phyloP scores from a whole-genome alignment of 37 sponge, comb jelly and placozoan species.

The Mnemiopsis leidyi region DNA sequence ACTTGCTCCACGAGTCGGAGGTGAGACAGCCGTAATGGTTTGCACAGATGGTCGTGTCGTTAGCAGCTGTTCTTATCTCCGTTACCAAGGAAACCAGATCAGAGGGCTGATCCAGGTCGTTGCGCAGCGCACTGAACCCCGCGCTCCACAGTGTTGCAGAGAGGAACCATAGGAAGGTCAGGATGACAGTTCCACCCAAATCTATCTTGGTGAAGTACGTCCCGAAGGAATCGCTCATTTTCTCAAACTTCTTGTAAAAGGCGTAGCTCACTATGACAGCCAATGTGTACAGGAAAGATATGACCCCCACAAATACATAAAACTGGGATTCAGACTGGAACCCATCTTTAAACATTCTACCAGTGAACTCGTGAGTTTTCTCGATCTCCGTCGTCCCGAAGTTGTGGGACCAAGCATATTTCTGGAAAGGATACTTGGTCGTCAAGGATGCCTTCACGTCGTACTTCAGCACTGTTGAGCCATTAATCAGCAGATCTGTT shows the following conservation, averaged over 20 bases:
- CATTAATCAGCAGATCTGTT: neutral
- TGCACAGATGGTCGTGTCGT: neutral
- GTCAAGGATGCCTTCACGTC: neutral
- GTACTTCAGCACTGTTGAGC: neutral
- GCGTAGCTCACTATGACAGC: neutral
- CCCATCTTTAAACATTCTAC: neutral
- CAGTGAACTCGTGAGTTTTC: neutral
- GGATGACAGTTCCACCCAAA: neutral
- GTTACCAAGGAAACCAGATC: neutral
- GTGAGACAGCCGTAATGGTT: neutral
- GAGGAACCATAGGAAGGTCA: conserved; percentile 62
- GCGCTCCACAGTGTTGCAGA: conserved; percentile 59
- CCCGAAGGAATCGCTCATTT: neutral
- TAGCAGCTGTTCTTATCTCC: neutral
- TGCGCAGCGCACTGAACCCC: conserved; percentile 41
- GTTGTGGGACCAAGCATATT: conserved; percentile 7
- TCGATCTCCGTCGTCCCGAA: neutral
- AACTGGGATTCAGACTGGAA: conserved; percentile 50
- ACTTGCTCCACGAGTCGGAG: conserved; percentile 44
- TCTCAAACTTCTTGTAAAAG: conserved; percentile 32
- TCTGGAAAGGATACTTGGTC: conserved; percentile 22
- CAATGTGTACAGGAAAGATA: conserved; percentile 40
- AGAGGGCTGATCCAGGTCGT: conserved; percentile 11
- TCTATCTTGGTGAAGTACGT: conserved; percentile 52
- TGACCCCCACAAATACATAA: conserved; percentile 47